These are phyloP conservation scores for Cuculus canorus DNA, from an alignment of 2,797 vertebrate genomes.

Conservation along the genomic window DNA sequence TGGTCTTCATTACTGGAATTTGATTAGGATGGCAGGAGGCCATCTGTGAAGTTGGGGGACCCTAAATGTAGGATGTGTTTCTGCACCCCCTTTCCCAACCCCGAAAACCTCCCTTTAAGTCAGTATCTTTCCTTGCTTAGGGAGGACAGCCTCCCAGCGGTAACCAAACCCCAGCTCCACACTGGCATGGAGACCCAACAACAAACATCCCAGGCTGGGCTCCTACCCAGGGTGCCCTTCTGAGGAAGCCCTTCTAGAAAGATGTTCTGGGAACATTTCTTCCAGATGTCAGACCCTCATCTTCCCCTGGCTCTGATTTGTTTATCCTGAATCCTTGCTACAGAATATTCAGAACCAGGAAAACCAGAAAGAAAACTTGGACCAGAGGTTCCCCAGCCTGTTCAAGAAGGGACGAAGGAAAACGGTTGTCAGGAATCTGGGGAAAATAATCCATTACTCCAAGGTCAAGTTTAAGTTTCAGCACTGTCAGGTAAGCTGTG, in stretches of 20 bases:
- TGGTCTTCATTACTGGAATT: neutral
- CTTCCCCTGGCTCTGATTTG: neutral
- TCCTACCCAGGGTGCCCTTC: neutral
- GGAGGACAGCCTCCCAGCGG: neutral
- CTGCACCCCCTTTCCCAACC: neutral
- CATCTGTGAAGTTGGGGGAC: accelerated
- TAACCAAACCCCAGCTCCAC: neutral
- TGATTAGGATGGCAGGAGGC: neutral
- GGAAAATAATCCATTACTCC: slow-evolving; percentile 92
- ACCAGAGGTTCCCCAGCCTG: slow-evolving; percentile 84
- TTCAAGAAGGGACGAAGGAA: slow-evolving; percentile 87
- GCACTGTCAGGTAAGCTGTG: slow-evolving; percentile 87
- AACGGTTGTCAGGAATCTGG: slow-evolving; percentile 90
- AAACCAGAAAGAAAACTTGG: slow-evolving; percentile 81
- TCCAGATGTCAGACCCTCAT: neutral
- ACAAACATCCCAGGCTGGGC: neutral
- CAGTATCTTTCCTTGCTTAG: neutral
- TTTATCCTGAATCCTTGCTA: neutral
- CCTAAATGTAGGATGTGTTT: neutral
- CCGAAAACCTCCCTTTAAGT: neutral
- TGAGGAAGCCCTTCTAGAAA: neutral
- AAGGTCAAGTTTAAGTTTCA: slow-evolving; percentile 93
- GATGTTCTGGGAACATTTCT: neutral
- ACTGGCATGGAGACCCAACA: slow-evolving; percentile 1
- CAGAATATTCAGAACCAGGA: slow-evolving; percentile 70